A percentile compares a stretch with the other conserved stretches of the same genome.
phyloP scores from a whole-genome alignment of 2,888 invertebrate species.

The Rhaphigaster nebulosa region DNA sequence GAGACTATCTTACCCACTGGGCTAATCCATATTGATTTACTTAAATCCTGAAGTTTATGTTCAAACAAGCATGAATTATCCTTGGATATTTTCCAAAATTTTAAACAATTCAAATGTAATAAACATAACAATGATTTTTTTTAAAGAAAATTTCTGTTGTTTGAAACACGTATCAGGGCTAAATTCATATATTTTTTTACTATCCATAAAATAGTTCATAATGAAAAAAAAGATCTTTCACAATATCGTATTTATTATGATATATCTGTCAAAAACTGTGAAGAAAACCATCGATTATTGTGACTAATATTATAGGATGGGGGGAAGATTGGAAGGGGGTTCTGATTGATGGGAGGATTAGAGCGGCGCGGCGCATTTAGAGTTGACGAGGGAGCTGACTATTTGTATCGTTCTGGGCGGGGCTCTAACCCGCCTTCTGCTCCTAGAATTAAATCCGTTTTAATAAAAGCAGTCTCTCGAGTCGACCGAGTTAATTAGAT shows the following conservation, averaged over 20 bases:
- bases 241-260: not conserved
- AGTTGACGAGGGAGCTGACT: conserved; percentile 15
- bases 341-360: conserved; percentile 31
- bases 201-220: no score
- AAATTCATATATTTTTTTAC: no score
- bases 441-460: conserved; percentile 47
- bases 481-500: conserved; percentile 56
- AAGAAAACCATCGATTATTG: conserved; percentile 21
- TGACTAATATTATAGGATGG: not conserved
- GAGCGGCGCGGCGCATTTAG: not conserved
- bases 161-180: no score
- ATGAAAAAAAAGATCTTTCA: not conserved
- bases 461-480: conserved; percentile 48
- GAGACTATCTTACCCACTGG: no score
- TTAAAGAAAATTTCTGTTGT: no score
- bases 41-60: no score
- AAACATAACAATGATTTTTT: no score
- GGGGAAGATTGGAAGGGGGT: not conserved
- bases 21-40: no score
- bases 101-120: no score
- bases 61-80: no score
- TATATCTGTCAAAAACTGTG: not conserved
- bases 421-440: conserved; percentile 30
- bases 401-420: conserved; percentile 25
- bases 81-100: no score